Conservation (phyloP, 1,140 invertebrate genomes). For the Gryon sp. region DNA sequence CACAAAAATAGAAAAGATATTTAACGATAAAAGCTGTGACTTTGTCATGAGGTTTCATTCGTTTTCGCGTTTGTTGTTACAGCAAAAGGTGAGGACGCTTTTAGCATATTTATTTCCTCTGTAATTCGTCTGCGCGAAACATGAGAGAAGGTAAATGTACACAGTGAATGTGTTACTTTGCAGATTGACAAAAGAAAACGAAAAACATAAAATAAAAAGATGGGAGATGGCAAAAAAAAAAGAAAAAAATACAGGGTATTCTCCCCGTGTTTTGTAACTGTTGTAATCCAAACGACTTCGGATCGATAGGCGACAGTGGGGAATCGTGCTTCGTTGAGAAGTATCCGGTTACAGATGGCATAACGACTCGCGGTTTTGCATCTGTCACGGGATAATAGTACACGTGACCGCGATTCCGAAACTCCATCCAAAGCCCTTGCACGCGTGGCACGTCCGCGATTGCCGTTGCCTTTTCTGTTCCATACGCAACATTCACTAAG, state of each 20-base stretch:
- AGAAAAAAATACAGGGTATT: neutral
- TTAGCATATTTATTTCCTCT: constrained; percentile 56
- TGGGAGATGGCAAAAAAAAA: neutral
- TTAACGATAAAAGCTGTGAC: constrained; percentile 48
- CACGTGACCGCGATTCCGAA: constrained; percentile 73
- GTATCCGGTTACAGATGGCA: constrained; percentile 74
- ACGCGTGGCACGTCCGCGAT: no score
- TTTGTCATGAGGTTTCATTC: constrained; percentile 43
- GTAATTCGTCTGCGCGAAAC: constrained; percentile 54
- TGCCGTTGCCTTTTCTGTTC: constrained; percentile 21
- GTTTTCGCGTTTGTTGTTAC: constrained; percentile 35
- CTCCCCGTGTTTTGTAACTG: constrained; percentile 51
- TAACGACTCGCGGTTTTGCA: constrained; percentile 74
- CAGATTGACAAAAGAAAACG: constrained; percentile 28
- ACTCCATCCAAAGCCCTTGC: constrained; percentile 51
- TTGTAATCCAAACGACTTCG: constrained; percentile 65
- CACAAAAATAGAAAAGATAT: constrained; percentile 47
- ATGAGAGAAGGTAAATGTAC: constrained; percentile 28
- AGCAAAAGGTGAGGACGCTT: constrained; percentile 46
- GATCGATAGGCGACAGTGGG: constrained; percentile 64
- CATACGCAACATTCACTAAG: no score
- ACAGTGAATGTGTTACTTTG: constrained; percentile 31
- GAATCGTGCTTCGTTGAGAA: constrained; percentile 59
- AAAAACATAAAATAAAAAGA: constrained; percentile 20
- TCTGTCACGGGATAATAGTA: constrained; percentile 73